Evolutionary conservation across 2,113 vertebrate genomes (phyloP).

Genomic region (Thymallus thymallus): DNA sequence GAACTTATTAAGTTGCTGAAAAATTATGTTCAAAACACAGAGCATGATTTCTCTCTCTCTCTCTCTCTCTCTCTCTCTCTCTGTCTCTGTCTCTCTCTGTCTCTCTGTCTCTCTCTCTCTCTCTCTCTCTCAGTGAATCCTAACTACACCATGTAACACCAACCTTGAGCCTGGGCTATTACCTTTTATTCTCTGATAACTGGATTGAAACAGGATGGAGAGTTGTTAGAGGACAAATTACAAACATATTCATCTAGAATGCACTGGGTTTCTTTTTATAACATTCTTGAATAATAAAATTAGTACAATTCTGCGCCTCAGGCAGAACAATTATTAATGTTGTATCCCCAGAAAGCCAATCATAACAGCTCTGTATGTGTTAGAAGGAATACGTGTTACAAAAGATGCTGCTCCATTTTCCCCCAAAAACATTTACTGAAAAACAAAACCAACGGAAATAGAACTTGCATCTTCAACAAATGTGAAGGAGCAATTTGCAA

Average conservation of each 20-base stretch:
- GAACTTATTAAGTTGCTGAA: neutral
- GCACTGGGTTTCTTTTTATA: neutral
- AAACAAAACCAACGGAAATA: neutral
- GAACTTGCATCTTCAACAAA: too few species aligned
- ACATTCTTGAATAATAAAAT: neutral
- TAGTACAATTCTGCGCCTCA: neutral
- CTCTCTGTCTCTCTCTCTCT: too few species aligned
- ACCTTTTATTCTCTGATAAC: neutral
- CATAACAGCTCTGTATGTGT: too few species aligned
- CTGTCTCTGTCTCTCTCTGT: neutral
- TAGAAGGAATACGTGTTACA: neutral
- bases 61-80: neutral
- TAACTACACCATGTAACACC: constrained; percentile 3
- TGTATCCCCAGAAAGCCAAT: neutral
- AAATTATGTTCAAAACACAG: constrained; percentile 7
- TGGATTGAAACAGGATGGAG: neutral
- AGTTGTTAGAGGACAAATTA: neutral
- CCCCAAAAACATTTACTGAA: neutral
- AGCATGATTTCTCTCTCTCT: neutral
- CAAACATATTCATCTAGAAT: neutral
- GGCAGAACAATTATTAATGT: neutral
- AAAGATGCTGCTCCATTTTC: neutral
- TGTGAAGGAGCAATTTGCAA: neutral
- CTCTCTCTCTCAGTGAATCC: neutral
- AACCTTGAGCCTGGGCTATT: neutral